phyloP scores from a whole-genome alignment of 2,888 invertebrate species.

The Drosophila macrothrix region DNA sequence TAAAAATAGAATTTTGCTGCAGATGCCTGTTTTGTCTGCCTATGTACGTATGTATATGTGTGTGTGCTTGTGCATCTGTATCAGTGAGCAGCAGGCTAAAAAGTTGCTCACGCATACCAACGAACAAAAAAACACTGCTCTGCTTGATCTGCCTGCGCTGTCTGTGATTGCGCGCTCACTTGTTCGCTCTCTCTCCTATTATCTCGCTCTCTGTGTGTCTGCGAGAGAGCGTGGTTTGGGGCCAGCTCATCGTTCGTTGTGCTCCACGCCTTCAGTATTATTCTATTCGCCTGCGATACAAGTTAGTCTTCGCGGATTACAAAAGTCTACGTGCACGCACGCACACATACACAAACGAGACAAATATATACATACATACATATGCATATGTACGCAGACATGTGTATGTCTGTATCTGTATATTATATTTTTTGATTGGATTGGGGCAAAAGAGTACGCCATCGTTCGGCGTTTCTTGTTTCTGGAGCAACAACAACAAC shows the following conservation, averaged over 20 bases:
- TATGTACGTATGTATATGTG: constrained; percentile 26
- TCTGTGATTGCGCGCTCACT: constrained; percentile 61
- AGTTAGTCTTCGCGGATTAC: constrained; percentile 65
- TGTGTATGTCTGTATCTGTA: constrained; percentile 53
- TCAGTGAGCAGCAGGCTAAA: constrained; percentile 43
- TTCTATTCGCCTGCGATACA: constrained; percentile 72
- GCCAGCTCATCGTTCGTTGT: constrained; percentile 47
- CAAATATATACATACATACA: constrained; percentile 13
- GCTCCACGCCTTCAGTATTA: constrained; percentile 69
- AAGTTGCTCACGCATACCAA: constrained; percentile 61
- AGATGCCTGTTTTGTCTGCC: constrained; percentile 71
- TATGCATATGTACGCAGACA: constrained; percentile 26
- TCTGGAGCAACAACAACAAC: constrained; percentile 38
- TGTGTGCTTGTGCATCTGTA: constrained; percentile 28
- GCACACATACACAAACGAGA: constrained; percentile 39
- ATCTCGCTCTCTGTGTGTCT: constrained; percentile 37
- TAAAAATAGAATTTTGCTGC: constrained; percentile 81
- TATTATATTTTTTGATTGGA: constrained; percentile 73
- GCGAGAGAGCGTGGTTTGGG: constrained; percentile 31
- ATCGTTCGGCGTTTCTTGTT: constrained; percentile 55
- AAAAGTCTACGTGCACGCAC: constrained; percentile 35
- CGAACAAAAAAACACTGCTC: constrained; percentile 28
- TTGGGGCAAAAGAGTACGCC: constrained; percentile 61
- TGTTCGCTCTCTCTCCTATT: constrained; percentile 15
- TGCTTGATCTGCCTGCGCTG: constrained; percentile 56